A percentile compares a stretch with the other conserved stretches of the same genome.
Conservation (phyloP, 1,140 invertebrate genomes). For the Drosophila tsacasi region DNA sequence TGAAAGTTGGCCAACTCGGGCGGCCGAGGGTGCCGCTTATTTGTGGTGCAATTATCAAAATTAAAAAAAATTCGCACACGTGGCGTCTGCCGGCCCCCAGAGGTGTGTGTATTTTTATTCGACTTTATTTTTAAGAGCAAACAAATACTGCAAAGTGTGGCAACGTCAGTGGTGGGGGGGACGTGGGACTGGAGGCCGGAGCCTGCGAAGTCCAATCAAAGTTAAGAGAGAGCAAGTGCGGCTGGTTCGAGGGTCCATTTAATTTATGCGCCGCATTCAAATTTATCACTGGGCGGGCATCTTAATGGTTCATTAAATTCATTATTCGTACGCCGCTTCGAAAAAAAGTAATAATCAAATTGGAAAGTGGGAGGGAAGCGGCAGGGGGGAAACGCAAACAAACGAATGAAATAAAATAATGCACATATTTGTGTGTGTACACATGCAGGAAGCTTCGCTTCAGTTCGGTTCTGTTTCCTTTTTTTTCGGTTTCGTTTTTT, state of each 20-base stretch:
- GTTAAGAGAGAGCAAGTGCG: conserved; percentile 17
- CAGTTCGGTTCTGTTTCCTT: conserved; percentile 4
- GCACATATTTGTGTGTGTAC: conserved; percentile 63
- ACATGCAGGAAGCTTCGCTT: conserved; percentile 33
- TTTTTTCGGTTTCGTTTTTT: conserved; percentile 1
- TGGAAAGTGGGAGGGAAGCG: conserved; percentile 24
- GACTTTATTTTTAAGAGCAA: conserved; percentile 31
- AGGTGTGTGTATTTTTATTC: conserved; percentile 8
- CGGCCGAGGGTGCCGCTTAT: conserved; percentile 51
- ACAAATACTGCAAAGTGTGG: conserved; percentile 34
- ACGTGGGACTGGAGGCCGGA: neutral
- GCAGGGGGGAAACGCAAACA: conserved; percentile 29
- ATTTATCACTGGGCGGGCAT: conserved; percentile 79
- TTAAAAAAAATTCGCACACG: conserved; percentile 59
- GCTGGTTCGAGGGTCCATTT: conserved; percentile 52
- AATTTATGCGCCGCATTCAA: conserved; percentile 78
- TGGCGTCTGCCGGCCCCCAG: neutral
- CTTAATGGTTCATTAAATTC: conserved; percentile 84
- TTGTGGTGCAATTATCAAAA: conserved; percentile 78
- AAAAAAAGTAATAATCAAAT: conserved; percentile 55
- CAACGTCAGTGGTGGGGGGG: neutral
- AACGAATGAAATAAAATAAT: conserved; percentile 70
- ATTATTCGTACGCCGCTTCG: conserved; percentile 66
- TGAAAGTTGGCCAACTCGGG: conserved; percentile 65
- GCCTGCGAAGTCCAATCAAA: conserved; percentile 55